Evolutionary conservation across 2,888 invertebrate species (phyloP).

Genomic region (Nebria salina): DNA sequence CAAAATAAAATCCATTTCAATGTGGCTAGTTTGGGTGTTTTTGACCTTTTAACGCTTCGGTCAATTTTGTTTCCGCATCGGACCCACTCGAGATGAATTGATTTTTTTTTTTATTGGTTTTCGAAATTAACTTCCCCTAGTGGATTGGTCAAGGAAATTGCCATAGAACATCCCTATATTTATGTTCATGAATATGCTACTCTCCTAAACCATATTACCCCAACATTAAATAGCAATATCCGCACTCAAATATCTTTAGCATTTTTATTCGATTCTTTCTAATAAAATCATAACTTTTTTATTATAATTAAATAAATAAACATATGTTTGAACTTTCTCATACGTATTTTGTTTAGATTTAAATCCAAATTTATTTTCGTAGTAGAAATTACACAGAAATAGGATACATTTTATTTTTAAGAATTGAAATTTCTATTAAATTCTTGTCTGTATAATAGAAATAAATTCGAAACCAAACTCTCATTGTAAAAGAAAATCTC

Average conservation of each 20-base stretch:
- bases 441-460: too few species aligned
- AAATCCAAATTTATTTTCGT: too few species aligned
- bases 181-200: conserved; percentile 4
- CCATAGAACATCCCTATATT: not conserved
- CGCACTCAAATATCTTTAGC: not conserved
- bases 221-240: not conserved
- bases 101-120: conserved; percentile 42
- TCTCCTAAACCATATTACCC: not conserved
- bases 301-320: too few species aligned
- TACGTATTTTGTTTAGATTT: too few species aligned
- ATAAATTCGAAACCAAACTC: too few species aligned
- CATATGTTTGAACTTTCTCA: too few species aligned
- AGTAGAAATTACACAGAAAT: too few species aligned
- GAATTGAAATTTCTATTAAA: too few species aligned
- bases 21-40: conserved; percentile 52
- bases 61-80: conserved; percentile 39
- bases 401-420: too few species aligned
- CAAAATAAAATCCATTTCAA: conserved; percentile 60
- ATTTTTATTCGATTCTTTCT: not conserved
- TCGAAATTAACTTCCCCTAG: conserved; percentile 32
- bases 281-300: too few species aligned
- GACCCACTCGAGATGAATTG: conserved; percentile 34
- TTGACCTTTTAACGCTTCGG: conserved; percentile 49
- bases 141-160: conserved; percentile 26
- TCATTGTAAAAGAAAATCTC: too few species aligned